Evolutionary conservation across 2,888 invertebrate genomes (phyloP).

Genomic region (Itoplectis maculator): DNA sequence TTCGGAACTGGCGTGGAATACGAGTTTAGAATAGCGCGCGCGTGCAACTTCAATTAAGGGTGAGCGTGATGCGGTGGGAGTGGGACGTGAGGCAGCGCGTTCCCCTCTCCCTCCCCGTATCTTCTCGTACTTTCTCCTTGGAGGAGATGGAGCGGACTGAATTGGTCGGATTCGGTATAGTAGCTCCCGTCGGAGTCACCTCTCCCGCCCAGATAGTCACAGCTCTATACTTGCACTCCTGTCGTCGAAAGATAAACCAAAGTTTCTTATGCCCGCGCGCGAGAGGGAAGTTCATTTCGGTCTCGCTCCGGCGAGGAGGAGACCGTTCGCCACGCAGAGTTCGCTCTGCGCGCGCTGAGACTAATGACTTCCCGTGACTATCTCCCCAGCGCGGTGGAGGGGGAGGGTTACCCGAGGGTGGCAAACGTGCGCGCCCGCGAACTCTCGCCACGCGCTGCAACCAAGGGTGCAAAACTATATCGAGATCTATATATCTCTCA

Average conservation of each 20-base stretch:
- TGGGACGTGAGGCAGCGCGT: not conserved
- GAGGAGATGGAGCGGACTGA: constrained; percentile 42
- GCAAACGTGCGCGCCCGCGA: constrained; percentile 34
- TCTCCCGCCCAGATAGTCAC: constrained; percentile 55
- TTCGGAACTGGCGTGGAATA: constrained; percentile 47
- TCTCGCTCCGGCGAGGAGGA: constrained; percentile 3
- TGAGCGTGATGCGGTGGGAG: not conserved
- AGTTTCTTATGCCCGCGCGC: constrained; percentile 74
- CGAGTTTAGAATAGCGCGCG: constrained; percentile 56
- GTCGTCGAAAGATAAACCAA: constrained; percentile 74
- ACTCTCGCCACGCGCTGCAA: constrained; percentile 47
- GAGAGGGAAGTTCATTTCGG: constrained; percentile 66
- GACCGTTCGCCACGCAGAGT: constrained; percentile 38
- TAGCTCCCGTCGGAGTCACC: constrained; percentile 52
- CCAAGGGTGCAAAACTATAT: constrained; percentile 39
- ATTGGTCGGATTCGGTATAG: constrained; percentile 43
- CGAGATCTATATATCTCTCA: constrained; percentile 16
- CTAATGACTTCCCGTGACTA: constrained; percentile 70
- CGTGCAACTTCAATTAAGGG: constrained; percentile 65
- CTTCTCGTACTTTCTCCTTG: not conserved
- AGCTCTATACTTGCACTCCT: constrained; percentile 47
- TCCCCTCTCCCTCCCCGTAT: not conserved
- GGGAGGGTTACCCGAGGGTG: constrained; percentile 35
- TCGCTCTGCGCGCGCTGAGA: constrained; percentile 56
- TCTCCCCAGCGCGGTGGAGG: constrained; percentile 46